Evolutionary conservation across 1,140 invertebrate species (phyloP), one percentile per base, ranked within the genome.

Genomic region (Ruditapes philippinarum): DNA sequence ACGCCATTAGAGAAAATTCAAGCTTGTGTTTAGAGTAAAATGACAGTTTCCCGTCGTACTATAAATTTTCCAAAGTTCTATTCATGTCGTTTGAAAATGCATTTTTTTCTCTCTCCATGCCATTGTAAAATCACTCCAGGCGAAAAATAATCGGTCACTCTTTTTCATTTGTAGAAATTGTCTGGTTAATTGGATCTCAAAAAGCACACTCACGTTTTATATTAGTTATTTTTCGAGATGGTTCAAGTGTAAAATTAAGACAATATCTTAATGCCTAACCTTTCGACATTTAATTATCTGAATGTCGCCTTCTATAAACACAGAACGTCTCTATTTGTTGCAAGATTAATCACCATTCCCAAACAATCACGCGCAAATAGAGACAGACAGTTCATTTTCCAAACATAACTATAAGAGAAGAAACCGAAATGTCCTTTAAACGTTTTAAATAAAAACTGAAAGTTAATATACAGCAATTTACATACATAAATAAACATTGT

Each of bases 241-340:
- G 65, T 84, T 70, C 62, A 73, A 73, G 62, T 84, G 82, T 25
- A 84, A 84, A 84, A 84, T 84, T 70, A 84, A 84, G 82, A 84
- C 82, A 84, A 84, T 84, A 84, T 84, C 82, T 84, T 84, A 84
- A 84, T 73, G 45, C 28, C 74, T 84, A 51, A 84, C 82, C 82
- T 84, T 19, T 84, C 33, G 82, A 54, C 82, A 54, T 73, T 54
- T 84, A 84, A 84, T 84, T 84, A 84, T 84, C 82, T n/a, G 17
- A 70, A 70, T 38, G 65, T 70, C 65, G 33, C 33, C 19, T 70
- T 40, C 33, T 70, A 28, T 70, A 70, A 70, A 70, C 65, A 70
- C 7, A 40, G 33, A 70, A 62, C 28, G 57, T 62, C 57, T 25
- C 28, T 62, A 62, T 62, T 28, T 25, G 57, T n/a, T 28, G 57